These are phyloP conservation scores for Pelecanoides urinatrix DNA, from an alignment of 2,113 vertebrate genomes.

Conservation along the genomic window DNA sequence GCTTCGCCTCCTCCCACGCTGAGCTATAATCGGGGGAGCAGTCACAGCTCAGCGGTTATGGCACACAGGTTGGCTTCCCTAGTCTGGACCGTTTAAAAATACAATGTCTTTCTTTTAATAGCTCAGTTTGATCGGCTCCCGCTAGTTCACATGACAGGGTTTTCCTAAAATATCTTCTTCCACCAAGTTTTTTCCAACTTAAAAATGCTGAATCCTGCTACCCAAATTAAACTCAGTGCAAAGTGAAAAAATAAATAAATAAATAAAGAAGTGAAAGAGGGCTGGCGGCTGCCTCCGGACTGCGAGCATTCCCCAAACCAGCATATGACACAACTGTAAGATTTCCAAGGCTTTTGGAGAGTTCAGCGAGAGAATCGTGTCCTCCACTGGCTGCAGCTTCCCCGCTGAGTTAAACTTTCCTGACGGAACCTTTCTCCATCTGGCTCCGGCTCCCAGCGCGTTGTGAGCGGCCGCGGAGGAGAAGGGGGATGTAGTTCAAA, in stretches of 20 bases:
- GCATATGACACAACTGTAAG: conserved; percentile 73
- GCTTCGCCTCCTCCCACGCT: conserved; percentile 59
- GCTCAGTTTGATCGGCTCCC: conserved; percentile 57
- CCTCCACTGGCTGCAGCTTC: conserved; percentile 64
- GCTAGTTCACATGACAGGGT: conserved; percentile 70
- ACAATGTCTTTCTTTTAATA: conserved; percentile 78
- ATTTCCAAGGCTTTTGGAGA: conserved; percentile 73
- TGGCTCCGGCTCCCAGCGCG: conserved; percentile 45
- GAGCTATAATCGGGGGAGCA: conserved; percentile 53
- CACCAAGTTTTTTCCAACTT: conserved; percentile 72
- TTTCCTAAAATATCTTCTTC: conserved; percentile 77
- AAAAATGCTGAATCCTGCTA: conserved; percentile 75
- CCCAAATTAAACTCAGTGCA: conserved; percentile 66
- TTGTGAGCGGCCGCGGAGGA: conserved; percentile 33
- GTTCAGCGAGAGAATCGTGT: conserved; percentile 59
- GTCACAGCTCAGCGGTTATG: conserved; percentile 46
- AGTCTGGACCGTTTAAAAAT: conserved; percentile 63
- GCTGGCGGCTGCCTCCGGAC: conserved; percentile 59
- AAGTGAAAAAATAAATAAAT: background rate
- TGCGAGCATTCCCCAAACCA: conserved; percentile 72
- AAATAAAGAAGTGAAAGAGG: conserved; percentile 26
- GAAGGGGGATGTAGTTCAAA: conserved; percentile 49
- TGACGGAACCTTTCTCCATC: conserved; percentile 55
- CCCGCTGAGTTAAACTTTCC: conserved; percentile 75
- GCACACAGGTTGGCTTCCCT: conserved; percentile 66